Evolutionary conservation across 2,797 vertebrate species (phyloP), one percentile per base, ranked within the genome.

Genomic region (Clarias platycephalus): DNA sequence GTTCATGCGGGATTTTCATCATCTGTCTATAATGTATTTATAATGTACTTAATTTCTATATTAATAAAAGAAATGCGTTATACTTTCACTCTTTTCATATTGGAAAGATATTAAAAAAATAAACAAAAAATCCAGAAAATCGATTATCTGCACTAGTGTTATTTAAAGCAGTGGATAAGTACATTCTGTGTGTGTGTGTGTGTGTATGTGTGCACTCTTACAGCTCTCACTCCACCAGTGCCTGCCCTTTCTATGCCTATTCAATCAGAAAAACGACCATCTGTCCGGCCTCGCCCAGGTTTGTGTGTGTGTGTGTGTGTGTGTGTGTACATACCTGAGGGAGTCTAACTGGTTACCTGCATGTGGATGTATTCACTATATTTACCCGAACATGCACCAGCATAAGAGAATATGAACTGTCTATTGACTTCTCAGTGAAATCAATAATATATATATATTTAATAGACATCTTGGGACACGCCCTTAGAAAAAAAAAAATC

Each of bases 251-350:
- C 71, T 74, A 66, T 83, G 85, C 62, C 87, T 34, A 72, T 83
- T 84, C 84, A 75, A 72, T 75, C 85, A 78, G 85, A 86, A 81
- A 87, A 87, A 86, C 57, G 71, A 68, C 86, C 85, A 86, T 89
- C 88, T 88, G 86, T 86, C 85, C 44, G 9, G 68, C 40, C 16
- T 55, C 20, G 20, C 8, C 31, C n/a, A 2, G 44, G 78, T 64
- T 57, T 71, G 24, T 44, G 72, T 81, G 78, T 58, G 57, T 58
- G 57, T 58, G 49, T 76, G 74, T 71, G 34, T 44, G 72, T 81
- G 62, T 53, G 79, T 55, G 0, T 28, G 0, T 53, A 28, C 18
- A 34, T 57, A 66, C 22, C 28, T 40, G 26, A 57, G 31, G 57
- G 20, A 5, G 31, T 40, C 26, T 34, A 58, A 15, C 53, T 58